Percentiles rank a stretch among this genome's conserved stretches.
These are phyloP conservation scores for Cyanistes caeruleus DNA, from an alignment of 2,113 vertebrate species.

Conservation along the genomic window DNA sequence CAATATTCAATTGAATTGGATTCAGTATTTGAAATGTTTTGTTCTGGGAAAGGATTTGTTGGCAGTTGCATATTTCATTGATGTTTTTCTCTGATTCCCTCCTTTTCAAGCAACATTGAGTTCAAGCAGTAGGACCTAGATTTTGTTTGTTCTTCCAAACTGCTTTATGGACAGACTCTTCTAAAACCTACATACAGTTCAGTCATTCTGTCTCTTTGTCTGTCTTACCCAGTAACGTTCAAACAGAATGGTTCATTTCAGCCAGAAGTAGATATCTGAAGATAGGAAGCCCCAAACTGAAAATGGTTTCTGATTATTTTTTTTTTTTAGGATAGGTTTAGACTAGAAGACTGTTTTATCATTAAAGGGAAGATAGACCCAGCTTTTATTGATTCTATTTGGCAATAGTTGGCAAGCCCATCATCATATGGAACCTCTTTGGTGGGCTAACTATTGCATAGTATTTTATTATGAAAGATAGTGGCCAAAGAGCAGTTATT, in stretches of 20 bases:
- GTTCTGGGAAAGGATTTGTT: not conserved
- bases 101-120: not conserved
- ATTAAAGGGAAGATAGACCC: not conserved
- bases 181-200: not conserved
- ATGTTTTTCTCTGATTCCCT: not conserved
- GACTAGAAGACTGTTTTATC: not conserved
- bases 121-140: not conserved
- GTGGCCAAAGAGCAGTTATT: not conserved
- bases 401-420: not conserved
- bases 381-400: not conserved
- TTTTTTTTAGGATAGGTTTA: not conserved
- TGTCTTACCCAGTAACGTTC: not conserved
- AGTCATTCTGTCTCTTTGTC: not conserved
- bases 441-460: not conserved
- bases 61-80: not conserved
- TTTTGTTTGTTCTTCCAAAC: not conserved
- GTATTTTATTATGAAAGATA: not conserved
- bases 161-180: not conserved
- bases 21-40: not conserved
- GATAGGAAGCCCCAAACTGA: not conserved
- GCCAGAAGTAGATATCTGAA: not conserved
- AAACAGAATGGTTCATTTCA: not conserved
- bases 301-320: not conserved
- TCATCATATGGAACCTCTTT: not conserved
- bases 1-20: not conserved